Evolutionary conservation across 92 coral and sea anemone genomes (phyloP), one percentile per base, ranked within the genome.

Genomic region (Metridium senile): DNA sequence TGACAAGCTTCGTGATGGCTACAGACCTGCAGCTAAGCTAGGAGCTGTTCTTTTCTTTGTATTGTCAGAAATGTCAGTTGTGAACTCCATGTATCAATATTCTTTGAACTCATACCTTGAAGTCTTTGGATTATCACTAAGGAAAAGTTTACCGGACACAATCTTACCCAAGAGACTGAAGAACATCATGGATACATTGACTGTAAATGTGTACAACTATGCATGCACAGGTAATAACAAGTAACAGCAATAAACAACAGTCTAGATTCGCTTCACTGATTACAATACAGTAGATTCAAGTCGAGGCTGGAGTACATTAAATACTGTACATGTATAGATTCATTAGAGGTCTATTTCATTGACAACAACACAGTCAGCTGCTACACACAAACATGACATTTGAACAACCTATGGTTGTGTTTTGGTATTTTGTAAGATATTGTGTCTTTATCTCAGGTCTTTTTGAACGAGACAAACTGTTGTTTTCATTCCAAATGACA

Each of bases 401-500:
- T n/a, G n/a, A n/a, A n/a, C n/a, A n/a, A n/a, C n/a, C n/a, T n/a
- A n/a, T n/a, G n/a, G n/a, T n/a, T n/a, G n/a, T n/a, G n/a, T n/a
- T n/a, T n/a, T n/a, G n/a, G n/a, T n/a, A n/a, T n/a, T n/a, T n/a
- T n/a, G n/a, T n/a, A n/a, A n/a, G n/a, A n/a, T n/a, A n/a, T n/a
- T n/a, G n/a, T n/a, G n/a, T n/a, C n/a, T n/a, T 18, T 23, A 30
- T 65, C 39, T 20, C 68, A 96, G 99, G 99, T 53, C 76, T 96
- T 45, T 96, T 96, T 74, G 99, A 96, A 67, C 92, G 97, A 33
- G 98, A 96, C 92, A 96, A 96, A 80, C 70, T 96, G 65, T 72
- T 96, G 64, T 96, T 96, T 75, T 96, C 99, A 0, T 96, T 96
- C 88, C 99, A 96, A 93, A 96, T 96, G 99, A 96, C 99, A 35